Base-by-base conservation (phyloP, 1,140 invertebrate genomes). In the Diachasmimorpha longicaudata region DNA sequence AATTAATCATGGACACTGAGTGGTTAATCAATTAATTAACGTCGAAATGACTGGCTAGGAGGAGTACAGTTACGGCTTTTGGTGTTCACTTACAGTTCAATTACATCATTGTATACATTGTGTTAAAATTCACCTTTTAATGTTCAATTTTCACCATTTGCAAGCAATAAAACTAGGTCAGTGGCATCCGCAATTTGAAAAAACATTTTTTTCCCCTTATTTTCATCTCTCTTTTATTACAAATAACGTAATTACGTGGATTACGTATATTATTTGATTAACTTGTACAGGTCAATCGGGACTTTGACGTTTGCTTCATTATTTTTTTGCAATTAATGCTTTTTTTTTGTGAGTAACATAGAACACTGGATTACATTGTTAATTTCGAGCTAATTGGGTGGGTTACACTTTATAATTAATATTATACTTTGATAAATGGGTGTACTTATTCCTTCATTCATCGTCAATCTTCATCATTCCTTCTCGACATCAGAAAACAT, bases 1-100 rank as follows among this genome's bases (percentile, higher is more conserved):
- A 44, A 55, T 55, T 55, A 55, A 23, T 48, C 63, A 44, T 70
- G 23, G 11, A 77, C 75, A 78, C 74, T 78, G 58, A 76, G 46
- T 75, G 71, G 76, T 79, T 78, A 78, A 80, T 80, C 74, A 71
- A 78, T 78, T 39, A 37, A 63, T 37, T 74, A 52, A 37, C 58
- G 25, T 68, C 66, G 36, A 63, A 68, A 75, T 78, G 48, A 78
- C 66, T 76, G 67, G 63, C 72, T 78, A 78, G 39, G 74, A 76
- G 78, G 55, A 78, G 55, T 79, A 83, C 78, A 83, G 79, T 84
- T 85, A 85, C 81, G 85, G 82, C 82, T 85, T 79, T 88, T 89
- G 87, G 87, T 89, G 87, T 89, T 89, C 85, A 85, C 81, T 88
- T 89, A 89, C 86, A 89, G 87, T 87, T 88, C 83, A 81, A 81